phyloP scores from a whole-genome alignment of 2,113 vertebrate species.

The Rhinolophus ferrumequinum region DNA sequence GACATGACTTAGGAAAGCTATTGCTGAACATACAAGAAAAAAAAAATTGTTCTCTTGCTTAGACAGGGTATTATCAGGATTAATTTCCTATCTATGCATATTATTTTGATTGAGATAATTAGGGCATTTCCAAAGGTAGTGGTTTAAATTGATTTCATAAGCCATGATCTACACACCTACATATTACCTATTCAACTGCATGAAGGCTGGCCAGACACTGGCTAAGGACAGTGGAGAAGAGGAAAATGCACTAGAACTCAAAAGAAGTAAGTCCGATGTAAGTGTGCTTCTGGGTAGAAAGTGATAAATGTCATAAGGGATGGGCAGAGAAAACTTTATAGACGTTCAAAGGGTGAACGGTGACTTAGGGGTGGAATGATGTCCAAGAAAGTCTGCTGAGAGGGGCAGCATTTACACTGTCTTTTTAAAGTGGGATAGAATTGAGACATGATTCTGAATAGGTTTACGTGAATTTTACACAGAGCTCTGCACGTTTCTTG shows the following conservation, averaged over 20 bases:
- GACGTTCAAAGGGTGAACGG: not conserved
- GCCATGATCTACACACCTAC: not conserved
- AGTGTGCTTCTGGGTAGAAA: not conserved
- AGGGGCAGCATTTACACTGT: not conserved
- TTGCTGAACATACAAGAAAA: not conserved
- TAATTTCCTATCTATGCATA: constrained; percentile 40
- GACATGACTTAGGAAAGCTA: not conserved
- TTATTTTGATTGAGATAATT: constrained; percentile 51
- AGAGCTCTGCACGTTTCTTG: not conserved
- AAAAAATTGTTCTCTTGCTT: not conserved
- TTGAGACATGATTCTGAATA: not conserved
- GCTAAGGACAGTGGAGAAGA: not conserved
- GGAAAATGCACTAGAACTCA: not conserved
- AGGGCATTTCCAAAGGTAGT: constrained; percentile 16
- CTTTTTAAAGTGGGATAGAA: not conserved
- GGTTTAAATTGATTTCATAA: constrained; percentile 30
- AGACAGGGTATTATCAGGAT: not conserved
- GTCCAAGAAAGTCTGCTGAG: not conserved
- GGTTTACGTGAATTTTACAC: not conserved
- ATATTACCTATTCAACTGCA: not conserved
- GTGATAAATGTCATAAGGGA: not conserved
- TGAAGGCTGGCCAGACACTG: not conserved
- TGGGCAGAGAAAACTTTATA: not conserved
- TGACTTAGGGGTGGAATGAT: not conserved
- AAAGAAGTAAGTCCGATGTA: not conserved